Evolutionary conservation across 2,888 invertebrate genomes (phyloP).

Genomic region (Pinctada fucata): DNA sequence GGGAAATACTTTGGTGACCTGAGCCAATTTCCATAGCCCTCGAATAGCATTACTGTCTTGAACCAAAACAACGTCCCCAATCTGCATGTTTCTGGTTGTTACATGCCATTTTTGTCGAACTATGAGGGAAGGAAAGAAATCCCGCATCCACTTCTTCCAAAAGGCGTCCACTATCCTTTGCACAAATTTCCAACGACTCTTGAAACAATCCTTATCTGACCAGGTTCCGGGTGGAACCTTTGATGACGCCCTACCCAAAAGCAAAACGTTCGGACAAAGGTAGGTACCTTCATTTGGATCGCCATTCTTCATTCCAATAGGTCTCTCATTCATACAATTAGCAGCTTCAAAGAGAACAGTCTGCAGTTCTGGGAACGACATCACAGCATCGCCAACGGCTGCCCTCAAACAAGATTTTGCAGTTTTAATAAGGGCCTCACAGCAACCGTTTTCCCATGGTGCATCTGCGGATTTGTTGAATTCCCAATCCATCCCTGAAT

Average conservation of each 20-base stretch:
- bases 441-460: slow-evolving; percentile 32
- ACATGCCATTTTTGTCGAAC: slow-evolving; percentile 29
- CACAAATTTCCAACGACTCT: slow-evolving; percentile 7
- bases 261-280: slow-evolving; percentile 11
- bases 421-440: slow-evolving; percentile 27
- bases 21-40: slow-evolving; percentile 23
- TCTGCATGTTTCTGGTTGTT: slow-evolving; percentile 9
- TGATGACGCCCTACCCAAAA: slow-evolving; percentile 14
- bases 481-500: slow-evolving; percentile 5
- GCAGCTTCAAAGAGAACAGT: slow-evolving; percentile 28
- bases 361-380: slow-evolving; percentile 20
- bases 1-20: slow-evolving; percentile 6
- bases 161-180: slow-evolving; percentile 22
- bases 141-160: slow-evolving; percentile 18
- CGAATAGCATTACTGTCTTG: slow-evolving; percentile 23
- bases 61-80: slow-evolving; percentile 15
- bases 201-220: neutral
- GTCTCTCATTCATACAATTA: slow-evolving; percentile 24
- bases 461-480: slow-evolving; percentile 25
- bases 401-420: slow-evolving; percentile 10
- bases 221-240: slow-evolving; percentile 12
- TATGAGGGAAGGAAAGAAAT: slow-evolving; percentile 29
- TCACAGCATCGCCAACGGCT: slow-evolving; percentile 8
- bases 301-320: slow-evolving; percentile 9
- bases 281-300: slow-evolving; percentile 28